These are phyloP conservation scores for Trachelus stipa DNA, from an alignment of 2,888 invertebrate genomes.

Conservation along the genomic window DNA sequence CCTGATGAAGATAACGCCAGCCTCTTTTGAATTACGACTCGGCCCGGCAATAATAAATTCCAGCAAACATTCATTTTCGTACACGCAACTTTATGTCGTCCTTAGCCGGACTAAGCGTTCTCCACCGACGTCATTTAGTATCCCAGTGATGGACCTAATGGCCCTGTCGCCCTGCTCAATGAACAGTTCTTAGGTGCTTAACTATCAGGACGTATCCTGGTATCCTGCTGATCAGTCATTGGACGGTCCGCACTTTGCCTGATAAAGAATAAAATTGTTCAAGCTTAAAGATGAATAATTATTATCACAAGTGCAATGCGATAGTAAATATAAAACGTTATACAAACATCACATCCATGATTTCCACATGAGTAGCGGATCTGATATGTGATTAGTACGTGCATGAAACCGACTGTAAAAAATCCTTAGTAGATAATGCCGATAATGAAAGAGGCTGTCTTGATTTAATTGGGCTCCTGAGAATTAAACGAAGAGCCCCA, in stretches of 20 bases:
- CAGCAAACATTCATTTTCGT: slow-evolving; percentile 66
- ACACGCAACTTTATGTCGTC: slow-evolving; percentile 66
- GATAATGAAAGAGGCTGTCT: slow-evolving; percentile 52
- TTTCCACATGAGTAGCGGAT: background rate
- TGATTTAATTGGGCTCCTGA: slow-evolving; percentile 52
- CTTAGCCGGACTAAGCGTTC: slow-evolving; percentile 63
- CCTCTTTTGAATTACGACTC: slow-evolving; percentile 64
- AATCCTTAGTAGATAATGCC: slow-evolving; percentile 54
- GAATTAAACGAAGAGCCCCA: slow-evolving; percentile 45
- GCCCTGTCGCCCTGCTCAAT: slow-evolving; percentile 44
- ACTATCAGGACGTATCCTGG: background rate
- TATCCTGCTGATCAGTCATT: background rate
- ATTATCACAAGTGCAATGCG: background rate
- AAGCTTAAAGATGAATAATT: background rate
- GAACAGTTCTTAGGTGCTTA: slow-evolving; percentile 33
- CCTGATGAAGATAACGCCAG: slow-evolving; percentile 67
- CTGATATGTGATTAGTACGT: background rate
- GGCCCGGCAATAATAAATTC: slow-evolving; percentile 65
- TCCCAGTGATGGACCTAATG: slow-evolving; percentile 63
- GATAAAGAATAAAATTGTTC: background rate
- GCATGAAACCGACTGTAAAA: slow-evolving; percentile 39
- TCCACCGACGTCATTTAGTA: slow-evolving; percentile 64
- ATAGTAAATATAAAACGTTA: background rate
- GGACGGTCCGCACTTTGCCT: background rate
- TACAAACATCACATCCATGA: background rate